Conservation (phyloP, 1,140 invertebrate genomes). For the Conopomorpha cramerella region DNA sequence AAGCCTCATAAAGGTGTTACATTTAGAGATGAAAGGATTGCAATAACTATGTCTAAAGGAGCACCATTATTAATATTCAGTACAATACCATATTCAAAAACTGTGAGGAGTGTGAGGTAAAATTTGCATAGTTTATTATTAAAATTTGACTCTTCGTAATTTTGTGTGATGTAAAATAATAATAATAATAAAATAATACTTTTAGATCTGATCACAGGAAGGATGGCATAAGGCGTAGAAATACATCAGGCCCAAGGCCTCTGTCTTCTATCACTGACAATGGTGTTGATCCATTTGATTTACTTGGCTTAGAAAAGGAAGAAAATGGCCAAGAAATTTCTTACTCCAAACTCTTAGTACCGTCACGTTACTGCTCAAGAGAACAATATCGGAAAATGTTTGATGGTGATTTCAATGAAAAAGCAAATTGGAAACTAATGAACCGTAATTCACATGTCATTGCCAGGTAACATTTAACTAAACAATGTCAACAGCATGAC, state of each 20-base stretch:
- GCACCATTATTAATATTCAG: conserved; percentile 84
- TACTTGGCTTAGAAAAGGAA: conserved; percentile 79
- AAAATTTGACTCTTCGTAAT: conserved; percentile 2
- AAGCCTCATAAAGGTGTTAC: conserved; percentile 64
- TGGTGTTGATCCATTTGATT: conserved; percentile 83
- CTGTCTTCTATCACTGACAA: conserved; percentile 83
- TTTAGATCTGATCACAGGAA: conserved; percentile 72
- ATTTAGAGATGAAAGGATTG: conserved; percentile 77
- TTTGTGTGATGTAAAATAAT: conserved; percentile 9
- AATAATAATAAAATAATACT: conserved; percentile 6
- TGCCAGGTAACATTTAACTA: conserved; percentile 66
- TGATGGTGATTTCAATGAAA: conserved; percentile 63
- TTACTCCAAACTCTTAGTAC: conserved; percentile 82
- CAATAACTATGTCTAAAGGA: conserved; percentile 72
- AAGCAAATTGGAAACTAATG: conserved; percentile 38
- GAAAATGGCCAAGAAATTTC: conserved; percentile 87
- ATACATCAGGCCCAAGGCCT: conserved; percentile 80
- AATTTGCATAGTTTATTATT: conserved; percentile 5
- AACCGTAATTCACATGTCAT: conserved; percentile 65
- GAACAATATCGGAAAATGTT: conserved; percentile 57
- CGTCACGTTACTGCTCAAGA: conserved; percentile 67
- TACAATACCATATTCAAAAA: conserved; percentile 78
- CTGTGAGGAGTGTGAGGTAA: conserved; percentile 67
- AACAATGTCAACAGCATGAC: no score
- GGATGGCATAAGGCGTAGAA: conserved; percentile 77